Evolutionary conservation across 2,888 invertebrate genomes (phyloP), one percentile per base, ranked within the genome.

Genomic region (Ochropacha duplaris): DNA sequence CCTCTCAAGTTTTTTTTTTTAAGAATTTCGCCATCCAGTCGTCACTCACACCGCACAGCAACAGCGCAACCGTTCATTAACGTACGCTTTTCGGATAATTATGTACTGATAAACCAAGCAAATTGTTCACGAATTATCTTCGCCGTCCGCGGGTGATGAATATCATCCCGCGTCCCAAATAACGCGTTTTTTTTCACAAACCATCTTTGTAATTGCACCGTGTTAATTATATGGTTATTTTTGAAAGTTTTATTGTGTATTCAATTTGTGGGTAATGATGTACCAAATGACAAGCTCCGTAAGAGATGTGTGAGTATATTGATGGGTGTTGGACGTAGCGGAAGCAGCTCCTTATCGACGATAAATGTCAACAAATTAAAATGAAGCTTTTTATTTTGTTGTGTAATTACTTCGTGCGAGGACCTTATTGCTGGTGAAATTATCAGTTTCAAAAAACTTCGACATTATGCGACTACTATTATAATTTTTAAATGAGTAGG

Each of bases 81-180:
- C 74, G 79, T 78, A 76, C 84, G 82, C 81, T 83, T 88, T 87
- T 88, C 86, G 89, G 83, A 90, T 91, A 92, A 92, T 91, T 91
- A 88, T 84, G 86, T 81, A 83, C 86, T 88, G 91, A 91, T 92
- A 91, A 89, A 87, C 83, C 87, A 85, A 88, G 89, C 89, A 88
- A 90, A 90, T 91, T 90, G 88, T 89, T 83, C 81, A 78, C 84
- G 87, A 87, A 90, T 90, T 88, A 87, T 87, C 86, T 83, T 73
- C 77, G 67, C 73, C 72, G 74, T 69, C 67, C 75, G 72, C 61
- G 56, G 16, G 74, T 87, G 88, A 90, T 88, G 87, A 80, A 86
- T 87, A 90, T 88, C 87, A 82, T 78, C 77, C 72, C 64, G 72
- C 71, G 81, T 74, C 80, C 83, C 79, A 78, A 76, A 85, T 82